Base-by-base conservation (phyloP, 2,113 vertebrate genomes). In the Benitochromis conjunctus region DNA sequence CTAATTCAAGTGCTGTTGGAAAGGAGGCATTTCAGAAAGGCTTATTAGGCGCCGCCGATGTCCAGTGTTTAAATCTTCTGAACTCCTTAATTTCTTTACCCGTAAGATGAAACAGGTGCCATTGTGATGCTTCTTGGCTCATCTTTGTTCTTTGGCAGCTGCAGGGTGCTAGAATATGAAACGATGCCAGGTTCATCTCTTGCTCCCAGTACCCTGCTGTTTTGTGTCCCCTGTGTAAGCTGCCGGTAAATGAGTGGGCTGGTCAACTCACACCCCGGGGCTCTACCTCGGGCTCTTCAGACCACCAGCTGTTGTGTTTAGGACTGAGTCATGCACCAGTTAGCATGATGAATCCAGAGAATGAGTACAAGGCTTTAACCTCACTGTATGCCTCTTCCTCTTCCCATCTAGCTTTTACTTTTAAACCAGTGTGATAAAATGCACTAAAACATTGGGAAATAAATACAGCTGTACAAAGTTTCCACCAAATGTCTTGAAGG, bases 291-390 rank as follows among this genome's bases (percentile, higher is more conserved):
- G 94, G 92, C 87, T 92, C 83, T 90, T 90, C 91, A 90, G 94
- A 92, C 91, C 94, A 94, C 92, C 94, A 96, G 94, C 94, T 95
- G 95, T 92, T 96, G 77, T 93, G 91, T 94, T 94, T 94, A 91
- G 90, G 69, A 92, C 88, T 82, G 84, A 87, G 86, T 87, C 92
- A 92, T 83, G 92, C 91, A 94, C 91, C 88, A 94, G 86, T 95
- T 94, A 93, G 36, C 85, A 81, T 51, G 85, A 78, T 88, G 83
- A 90, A 92, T 87, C 79, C 89, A 89, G 62, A 90, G 81, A 83
- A 74, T 0, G 11, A 83, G 78, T 78, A 79, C 79, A 77, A 80
- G 74, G 78, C 74, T 92, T 91, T 82, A 82, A 90, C 90, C 86
- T 90, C 78, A 4, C 81, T 26, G 31, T 76, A 62, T 88, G 86